Evolutionary conservation across 2,888 invertebrate species (phyloP).

Genomic region (Epirrhoe tristata): DNA sequence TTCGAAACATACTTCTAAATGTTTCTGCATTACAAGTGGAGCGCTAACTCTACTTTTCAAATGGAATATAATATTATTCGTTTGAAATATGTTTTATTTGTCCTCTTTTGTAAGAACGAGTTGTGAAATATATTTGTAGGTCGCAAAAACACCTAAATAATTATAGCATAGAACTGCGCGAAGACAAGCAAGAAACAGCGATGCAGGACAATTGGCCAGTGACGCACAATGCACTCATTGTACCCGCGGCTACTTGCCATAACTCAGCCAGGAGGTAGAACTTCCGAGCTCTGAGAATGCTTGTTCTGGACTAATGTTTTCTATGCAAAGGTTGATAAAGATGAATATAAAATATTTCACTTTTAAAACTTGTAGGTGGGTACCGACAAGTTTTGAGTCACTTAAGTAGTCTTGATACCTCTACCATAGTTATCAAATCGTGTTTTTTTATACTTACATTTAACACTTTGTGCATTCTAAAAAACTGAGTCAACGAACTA

Average conservation of each 20-base stretch:
- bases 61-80: neutral
- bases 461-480: no score
- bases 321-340: neutral
- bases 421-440: no score
- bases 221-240: slow-evolving; percentile 25
- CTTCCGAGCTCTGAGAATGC: neutral
- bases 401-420: no score
- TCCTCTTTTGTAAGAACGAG: no score
- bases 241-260: slow-evolving; percentile 11
- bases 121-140: no score
- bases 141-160: neutral
- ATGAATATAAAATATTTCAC: neutral
- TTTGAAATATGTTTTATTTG: no score
- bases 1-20: slow-evolving; percentile 5
- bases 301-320: neutral
- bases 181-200: neutral
- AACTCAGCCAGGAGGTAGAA: slow-evolving; percentile 22
- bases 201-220: slow-evolving; percentile 10
- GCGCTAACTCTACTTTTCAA: neutral
- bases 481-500: no score
- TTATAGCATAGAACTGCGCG: neutral
- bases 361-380: no score
- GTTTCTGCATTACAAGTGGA: neutral
- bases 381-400: no score
- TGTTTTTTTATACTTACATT: no score